Base-by-base conservation (phyloP, 1,140 invertebrate genomes). In the Nasonia vitripennis region DNA sequence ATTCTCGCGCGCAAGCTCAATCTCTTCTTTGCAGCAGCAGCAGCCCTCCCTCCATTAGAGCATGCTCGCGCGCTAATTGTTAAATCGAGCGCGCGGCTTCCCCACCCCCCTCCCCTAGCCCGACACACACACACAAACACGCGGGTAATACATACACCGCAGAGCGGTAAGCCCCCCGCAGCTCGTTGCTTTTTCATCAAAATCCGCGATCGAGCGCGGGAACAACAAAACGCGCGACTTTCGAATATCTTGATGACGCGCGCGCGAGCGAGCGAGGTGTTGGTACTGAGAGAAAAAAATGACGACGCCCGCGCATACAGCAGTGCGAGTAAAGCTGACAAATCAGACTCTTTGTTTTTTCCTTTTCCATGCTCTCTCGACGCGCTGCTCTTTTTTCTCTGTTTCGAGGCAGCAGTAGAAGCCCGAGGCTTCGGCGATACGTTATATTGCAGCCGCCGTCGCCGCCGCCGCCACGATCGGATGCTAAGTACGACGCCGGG, bases 401-500 rank as follows among this genome's bases (percentile, higher is more conserved):
- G 41, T 68, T 67, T 83, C 80, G 83, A 73, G 85, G 75, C 5
- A 27, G 34, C 34, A 37, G 34, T 83, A 62, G 55, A 17, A 62
- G 55, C 86, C 86, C 74, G 74, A 78, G 84, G 85, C 84, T 83
- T 83, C 81, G 89, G 85, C 89, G 89, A 90, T 89, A 89, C 89
- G 87, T 87, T 89, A 89, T 87, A 86, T 87, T 88, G 83, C 55
- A 62, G 55, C 55, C n/a, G 48, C 55, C 14, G 20, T 20, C 14
- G 55, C 55, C 87, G 55, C 55, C 87, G 74, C 78, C 86, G 87
- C 86, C 70, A 83, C 86, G 86, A 90, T 84, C 86, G 87, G 90
- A 91, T 91, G 89, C 89, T 91, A 91, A 91, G 90, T 91, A 90
- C 90, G 88, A 88, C 87, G 89, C 89, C 90, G 89, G 85, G 81